phyloP scores from a whole-genome alignment of 2,888 invertebrate genomes.

The Protophormia terraenovae region DNA sequence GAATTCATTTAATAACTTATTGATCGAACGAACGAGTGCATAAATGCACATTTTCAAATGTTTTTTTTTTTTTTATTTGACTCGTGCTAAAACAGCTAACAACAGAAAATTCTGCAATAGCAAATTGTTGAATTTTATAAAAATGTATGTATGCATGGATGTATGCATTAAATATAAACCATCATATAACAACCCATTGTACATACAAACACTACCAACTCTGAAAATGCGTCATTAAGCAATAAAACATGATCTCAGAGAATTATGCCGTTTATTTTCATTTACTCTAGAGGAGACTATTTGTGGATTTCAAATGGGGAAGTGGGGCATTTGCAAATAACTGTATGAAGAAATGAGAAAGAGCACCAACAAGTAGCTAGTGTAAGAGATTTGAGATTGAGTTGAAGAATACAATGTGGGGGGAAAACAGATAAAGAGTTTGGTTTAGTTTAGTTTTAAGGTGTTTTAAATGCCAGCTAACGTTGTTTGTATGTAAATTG shows the following conservation, averaged over 20 bases:
- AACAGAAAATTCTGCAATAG: background rate
- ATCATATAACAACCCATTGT: background rate
- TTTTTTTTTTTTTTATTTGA: slow-evolving; percentile 23
- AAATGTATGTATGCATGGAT: background rate
- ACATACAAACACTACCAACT: background rate
- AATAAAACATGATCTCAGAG: slow-evolving; percentile 41
- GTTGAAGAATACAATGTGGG: no score
- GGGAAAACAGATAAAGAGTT: slow-evolving; percentile 13
- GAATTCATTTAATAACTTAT: background rate
- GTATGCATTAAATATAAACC: background rate
- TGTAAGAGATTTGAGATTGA: no score
- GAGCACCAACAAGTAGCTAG: no score
- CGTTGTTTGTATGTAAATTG: background rate
- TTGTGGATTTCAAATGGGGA: background rate
- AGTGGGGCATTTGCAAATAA: no score
- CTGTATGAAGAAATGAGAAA: no score
- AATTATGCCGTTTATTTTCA: no score
- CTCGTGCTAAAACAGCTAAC: slow-evolving; percentile 42
- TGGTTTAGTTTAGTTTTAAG: slow-evolving; percentile 15
- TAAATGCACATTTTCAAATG: background rate
- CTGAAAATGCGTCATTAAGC: slow-evolving; percentile 35
- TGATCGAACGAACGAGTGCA: background rate
- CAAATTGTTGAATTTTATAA: background rate
- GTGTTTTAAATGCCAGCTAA: slow-evolving; percentile 10
- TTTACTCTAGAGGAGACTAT: background rate